Percentiles rank a stretch among this genome's conserved stretches.
These are phyloP conservation scores for Bradysia coprophila DNA, from an alignment of 1,140 invertebrate species.

Conservation along the genomic window DNA sequence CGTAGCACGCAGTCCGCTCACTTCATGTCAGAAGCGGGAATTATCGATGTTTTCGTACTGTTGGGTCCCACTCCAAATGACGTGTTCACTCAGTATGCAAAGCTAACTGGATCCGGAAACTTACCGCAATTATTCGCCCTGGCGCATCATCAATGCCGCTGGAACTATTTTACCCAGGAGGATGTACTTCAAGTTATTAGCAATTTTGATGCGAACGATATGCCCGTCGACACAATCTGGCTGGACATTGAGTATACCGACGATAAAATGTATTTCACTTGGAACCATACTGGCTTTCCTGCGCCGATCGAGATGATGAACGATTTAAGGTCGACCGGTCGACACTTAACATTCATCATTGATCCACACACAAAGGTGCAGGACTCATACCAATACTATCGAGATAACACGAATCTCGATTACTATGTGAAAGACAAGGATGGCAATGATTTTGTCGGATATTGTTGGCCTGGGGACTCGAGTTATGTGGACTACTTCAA, in stretches of 20 bases:
- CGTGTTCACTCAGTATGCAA: slow-evolving; percentile 73
- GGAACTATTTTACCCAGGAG: slow-evolving; percentile 97
- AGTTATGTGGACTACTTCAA: slow-evolving; percentile 91
- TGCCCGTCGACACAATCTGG: slow-evolving; percentile 95
- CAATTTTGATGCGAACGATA: slow-evolving; percentile 75
- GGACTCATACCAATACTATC: slow-evolving; percentile 70
- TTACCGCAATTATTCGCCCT: slow-evolving; percentile 54
- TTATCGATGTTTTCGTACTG: slow-evolving; percentile 86
- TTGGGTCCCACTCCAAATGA: slow-evolving; percentile 74
- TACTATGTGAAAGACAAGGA: slow-evolving; percentile 84
- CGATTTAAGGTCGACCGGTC: slow-evolving; percentile 74
- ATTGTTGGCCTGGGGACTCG: slow-evolving; percentile 56
- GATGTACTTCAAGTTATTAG: slow-evolving; percentile 73
- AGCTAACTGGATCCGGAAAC: slow-evolving; percentile 70
- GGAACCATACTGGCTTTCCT: slow-evolving; percentile 81
- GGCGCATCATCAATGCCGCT: slow-evolving; percentile 91
- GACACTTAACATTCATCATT: slow-evolving; percentile 89
- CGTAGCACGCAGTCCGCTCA: slow-evolving; percentile 47
- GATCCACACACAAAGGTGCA: slow-evolving; percentile 98
- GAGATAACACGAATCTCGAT: slow-evolving; percentile 62
- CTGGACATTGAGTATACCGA: slow-evolving; percentile 98
- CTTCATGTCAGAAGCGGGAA: slow-evolving; percentile 87
- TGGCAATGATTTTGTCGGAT: slow-evolving; percentile 71
- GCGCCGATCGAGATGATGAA: slow-evolving; percentile 78
- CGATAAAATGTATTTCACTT: slow-evolving; percentile 93